Conservation (phyloP, 2,888 invertebrate species). For the Andrena praecox region DNA sequence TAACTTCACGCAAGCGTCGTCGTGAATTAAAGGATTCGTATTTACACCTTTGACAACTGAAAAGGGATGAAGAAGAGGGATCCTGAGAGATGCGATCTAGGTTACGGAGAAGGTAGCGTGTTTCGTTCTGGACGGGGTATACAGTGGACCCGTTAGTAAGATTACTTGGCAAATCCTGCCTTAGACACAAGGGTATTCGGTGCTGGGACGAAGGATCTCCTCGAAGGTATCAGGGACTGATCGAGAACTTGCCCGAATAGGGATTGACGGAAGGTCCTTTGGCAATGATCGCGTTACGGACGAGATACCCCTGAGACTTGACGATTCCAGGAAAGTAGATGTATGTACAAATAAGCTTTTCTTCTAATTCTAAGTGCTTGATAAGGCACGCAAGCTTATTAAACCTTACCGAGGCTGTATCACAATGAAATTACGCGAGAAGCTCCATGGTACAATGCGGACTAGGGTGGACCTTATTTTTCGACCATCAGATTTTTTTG, state of each 20-base stretch:
- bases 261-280: slow-evolving; percentile 15
- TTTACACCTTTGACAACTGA: no score
- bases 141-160: slow-evolving; percentile 8
- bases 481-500: no score
- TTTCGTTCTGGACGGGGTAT: background rate
- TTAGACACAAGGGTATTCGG: slow-evolving; percentile 16
- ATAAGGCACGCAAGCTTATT: no score
- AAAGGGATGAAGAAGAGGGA: no score
- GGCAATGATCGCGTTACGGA: background rate
- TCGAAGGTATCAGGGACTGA: slow-evolving; percentile 3
- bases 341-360: background rate
- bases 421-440: no score
- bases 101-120: no score
- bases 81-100: no score
- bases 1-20: no score
- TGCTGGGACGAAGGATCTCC: slow-evolving; percentile 4
- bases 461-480: no score
- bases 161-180: slow-evolving; percentile 26
- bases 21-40: no score
- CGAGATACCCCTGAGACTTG: slow-evolving; percentile 1
- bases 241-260: background rate
- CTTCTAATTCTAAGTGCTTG: background rate
- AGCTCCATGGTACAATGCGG: no score
- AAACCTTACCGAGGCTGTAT: no score
- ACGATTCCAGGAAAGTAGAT: background rate